Base-by-base conservation (phyloP, 2,797 vertebrate genomes). In the Stomatorhinus walkeri region DNA sequence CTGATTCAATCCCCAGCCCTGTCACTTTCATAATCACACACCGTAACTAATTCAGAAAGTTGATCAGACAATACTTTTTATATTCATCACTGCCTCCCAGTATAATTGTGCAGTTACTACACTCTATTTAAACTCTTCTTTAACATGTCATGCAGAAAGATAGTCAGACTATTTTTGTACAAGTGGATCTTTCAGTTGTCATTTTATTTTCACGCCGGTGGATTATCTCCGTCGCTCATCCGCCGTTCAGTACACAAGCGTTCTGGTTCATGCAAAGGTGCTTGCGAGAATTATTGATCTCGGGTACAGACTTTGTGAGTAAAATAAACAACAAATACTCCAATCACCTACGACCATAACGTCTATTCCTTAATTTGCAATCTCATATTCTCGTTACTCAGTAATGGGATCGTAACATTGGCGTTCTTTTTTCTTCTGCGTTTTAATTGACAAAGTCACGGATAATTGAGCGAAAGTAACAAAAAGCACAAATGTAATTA, bases 121-220 rank as follows among this genome's bases (percentile, higher is more conserved):
- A 56, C 52, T 32, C 49, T 87, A 87, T 87, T 22, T 85, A 85
- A 85, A 85, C 46, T 85, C 24, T 24, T n/a, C 43, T 84, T 84
- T 9, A 84, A 84, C 22, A 51, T 10, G 51, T 40, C 51, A 87
- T 36, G 28, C n/a, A n/a, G 81, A 84, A 84, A 46, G n/a, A 84
- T 49, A 49, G 19, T 8, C 43, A 48, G 48, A 87, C 85, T 84
- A 72, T 87, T 87, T 59, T 56, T 32, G 24, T n/a, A 54, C 49
- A 54, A 87, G 2, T 24, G 32, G 49, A 49, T 87, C 16, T 16
- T 32, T 36, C 51, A 56, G 85, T 16, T 56, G 28, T 87, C 85
- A 87, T 43, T 56, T 54, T 24, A 6, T 28, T 85, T 52, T 16
- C 81, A 51, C 24, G 52, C 7, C 59, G 49, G 10, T 14, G 43